Evolutionary conservation across 2,113 vertebrate genomes (phyloP), one percentile per base, ranked within the genome.

Genomic region (Heteronetta atricapilla): DNA sequence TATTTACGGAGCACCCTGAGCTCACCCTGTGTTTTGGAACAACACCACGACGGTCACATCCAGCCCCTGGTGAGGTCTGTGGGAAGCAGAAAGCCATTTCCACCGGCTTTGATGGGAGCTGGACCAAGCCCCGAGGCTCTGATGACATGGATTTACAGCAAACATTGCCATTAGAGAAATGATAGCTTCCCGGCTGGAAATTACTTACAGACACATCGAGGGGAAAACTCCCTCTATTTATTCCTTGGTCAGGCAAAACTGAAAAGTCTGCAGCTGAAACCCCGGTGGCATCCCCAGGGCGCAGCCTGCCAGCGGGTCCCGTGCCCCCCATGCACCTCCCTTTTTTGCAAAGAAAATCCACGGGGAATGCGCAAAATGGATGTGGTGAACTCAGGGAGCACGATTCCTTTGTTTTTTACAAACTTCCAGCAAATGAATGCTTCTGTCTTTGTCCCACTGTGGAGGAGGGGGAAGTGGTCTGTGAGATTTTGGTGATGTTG

Each of bases 391-490:
- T 40, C 6, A 7, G 7, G 0, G n/a, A 50, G 23, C n/a, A 12
- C 0, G 0, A 28, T 62, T 26, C 22, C 52, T 10, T 12, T 4
- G 15, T 6, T 5, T 5, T 5, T 9, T 10, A 2, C 50, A 48
- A n/a, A 42, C 6, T 60, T 31, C 64, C 81, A 44, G 34, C 58
- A 26, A 28, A 36, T 2, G 3, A 18, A 40, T 2, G 0, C 13
- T 0, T 1, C 79, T 53, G n/a, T 46, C 8, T 29, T n/a, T 38
- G 11, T 15, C 60, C 33, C 1, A 8, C 44, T 3, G 11, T 33
- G 64, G 58, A 64, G 33, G 28, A 1, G 2, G 18, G n/a, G n/a
- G 62, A 34, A 1, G 18, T 0, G 0, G 16, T 58, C 56, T 8
- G 38, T 9, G 38, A 25, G 53, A 25, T 52, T 12, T 55, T 58